Percentiles rank a stretch among this genome's conserved stretches.
These are phyloP conservation scores for Scaptomyza flava DNA, from an alignment of 2,888 invertebrate genomes.

Conservation along the genomic window DNA sequence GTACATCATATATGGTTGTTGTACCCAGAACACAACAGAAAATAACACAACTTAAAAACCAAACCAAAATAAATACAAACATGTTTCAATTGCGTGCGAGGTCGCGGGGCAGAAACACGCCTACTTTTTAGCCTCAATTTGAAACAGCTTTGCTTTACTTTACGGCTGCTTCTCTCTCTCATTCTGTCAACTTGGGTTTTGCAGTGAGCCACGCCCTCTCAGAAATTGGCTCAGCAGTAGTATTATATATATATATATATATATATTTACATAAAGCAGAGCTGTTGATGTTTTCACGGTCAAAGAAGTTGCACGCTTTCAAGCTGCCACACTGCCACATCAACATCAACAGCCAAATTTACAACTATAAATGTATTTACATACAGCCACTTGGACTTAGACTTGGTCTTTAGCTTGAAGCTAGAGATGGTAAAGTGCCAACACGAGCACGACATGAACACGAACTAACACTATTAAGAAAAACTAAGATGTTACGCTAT, in stretches of 20 bases:
- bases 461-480: not conserved
- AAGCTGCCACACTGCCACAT: constrained; percentile 20
- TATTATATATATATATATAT: not conserved
- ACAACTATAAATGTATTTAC: not conserved
- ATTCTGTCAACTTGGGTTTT: not conserved
- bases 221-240: constrained; percentile 27
- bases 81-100: constrained; percentile 69
- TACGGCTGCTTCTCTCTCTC: not conserved
- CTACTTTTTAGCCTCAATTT: constrained; percentile 50
- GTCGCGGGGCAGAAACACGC: constrained; percentile 51
- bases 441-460: constrained; percentile 1
- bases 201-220: constrained; percentile 18
- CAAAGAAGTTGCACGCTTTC: constrained; percentile 62
- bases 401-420: constrained; percentile 1
- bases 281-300: constrained; percentile 62
- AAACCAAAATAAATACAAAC: constrained; percentile 20
- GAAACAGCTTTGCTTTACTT: constrained; percentile 34
- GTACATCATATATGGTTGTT: constrained; percentile 26
- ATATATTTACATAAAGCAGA: constrained; percentile 41
- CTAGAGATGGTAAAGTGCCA: constrained; percentile 16
- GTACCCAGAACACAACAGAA: not conserved
- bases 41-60: not conserved
- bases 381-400: constrained; percentile 16
- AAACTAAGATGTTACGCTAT: too few species aligned
- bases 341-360: constrained; percentile 12